Evolutionary conservation across 1,140 invertebrate species (phyloP).

Genomic region (Agrypnia vestita): DNA sequence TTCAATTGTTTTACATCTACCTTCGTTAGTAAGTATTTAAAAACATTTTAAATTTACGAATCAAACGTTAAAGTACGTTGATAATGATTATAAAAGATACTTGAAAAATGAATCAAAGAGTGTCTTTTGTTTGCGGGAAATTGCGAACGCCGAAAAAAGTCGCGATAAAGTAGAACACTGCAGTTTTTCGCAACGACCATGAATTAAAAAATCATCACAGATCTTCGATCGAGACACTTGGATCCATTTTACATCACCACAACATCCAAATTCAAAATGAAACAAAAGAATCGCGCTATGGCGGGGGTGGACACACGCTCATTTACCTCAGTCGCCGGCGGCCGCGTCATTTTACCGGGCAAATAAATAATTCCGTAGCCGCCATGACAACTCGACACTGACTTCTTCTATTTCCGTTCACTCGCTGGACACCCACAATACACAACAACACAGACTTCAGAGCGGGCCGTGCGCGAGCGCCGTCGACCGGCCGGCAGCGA

Average conservation of each 20-base stretch:
- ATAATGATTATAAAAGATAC: too few relatives aligned
- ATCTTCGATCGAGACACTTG: slow-evolving; percentile 9
- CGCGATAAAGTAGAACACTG: too few relatives aligned
- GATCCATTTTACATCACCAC: not conserved
- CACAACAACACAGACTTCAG: slow-evolving; percentile 17
- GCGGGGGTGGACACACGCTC: slow-evolving; percentile 5
- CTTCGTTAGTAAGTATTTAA: too few relatives aligned
- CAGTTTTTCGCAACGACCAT: not conserved
- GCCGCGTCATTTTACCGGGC: slow-evolving; percentile 5
- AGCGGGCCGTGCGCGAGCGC: not conserved
- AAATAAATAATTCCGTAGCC: slow-evolving; percentile 9
- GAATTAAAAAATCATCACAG: not conserved
- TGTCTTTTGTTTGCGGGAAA: too few relatives aligned
- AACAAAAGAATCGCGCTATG: slow-evolving; percentile 5
- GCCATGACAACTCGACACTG: slow-evolving; percentile 16
- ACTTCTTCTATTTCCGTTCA: slow-evolving; percentile 18
- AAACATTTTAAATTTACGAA: too few relatives aligned
- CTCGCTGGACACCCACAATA: not conserved
- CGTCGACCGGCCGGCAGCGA: slow-evolving; percentile 19
- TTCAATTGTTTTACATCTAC: too few relatives aligned
- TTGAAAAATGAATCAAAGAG: too few relatives aligned
- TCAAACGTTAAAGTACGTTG: too few relatives aligned
- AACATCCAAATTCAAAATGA: slow-evolving; percentile 23
- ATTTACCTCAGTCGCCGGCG: slow-evolving; percentile 8
- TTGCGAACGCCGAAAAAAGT: too few relatives aligned